These are phyloP conservation scores for Yponomeuta sedellus DNA, from an alignment of 2,888 invertebrate species.

Conservation along the genomic window DNA sequence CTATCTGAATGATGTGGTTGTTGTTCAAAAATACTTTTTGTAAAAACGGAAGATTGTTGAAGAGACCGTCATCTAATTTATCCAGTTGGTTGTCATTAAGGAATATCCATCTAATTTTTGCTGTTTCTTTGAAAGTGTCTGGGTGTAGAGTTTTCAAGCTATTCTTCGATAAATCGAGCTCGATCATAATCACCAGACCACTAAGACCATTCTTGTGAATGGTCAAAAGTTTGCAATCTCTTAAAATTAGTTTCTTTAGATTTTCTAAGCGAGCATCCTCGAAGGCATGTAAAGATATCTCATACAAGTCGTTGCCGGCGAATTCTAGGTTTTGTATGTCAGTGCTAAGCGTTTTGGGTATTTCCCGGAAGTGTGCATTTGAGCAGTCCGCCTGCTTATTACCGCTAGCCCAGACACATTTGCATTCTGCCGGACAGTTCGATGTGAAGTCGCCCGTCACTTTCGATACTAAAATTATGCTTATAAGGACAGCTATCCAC, in stretches of 20 bases:
- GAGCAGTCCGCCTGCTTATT: constrained; percentile 90
- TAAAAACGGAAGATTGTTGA: constrained; percentile 82
- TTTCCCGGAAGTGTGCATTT: constrained; percentile 77
- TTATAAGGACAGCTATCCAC: constrained; percentile 39
- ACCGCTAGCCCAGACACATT: constrained; percentile 90
- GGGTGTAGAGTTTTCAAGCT: constrained; percentile 79
- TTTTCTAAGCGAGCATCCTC: constrained; percentile 82
- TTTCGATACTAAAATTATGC: constrained; percentile 33
- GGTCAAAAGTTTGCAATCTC: constrained; percentile 83
- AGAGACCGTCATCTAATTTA: constrained; percentile 84
- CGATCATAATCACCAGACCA: constrained; percentile 85
- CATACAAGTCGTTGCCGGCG: constrained; percentile 81
- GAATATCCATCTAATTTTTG: constrained; percentile 82
- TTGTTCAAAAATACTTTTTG: constrained; percentile 86
- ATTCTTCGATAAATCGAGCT: constrained; percentile 88
- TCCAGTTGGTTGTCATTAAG: constrained; percentile 86
- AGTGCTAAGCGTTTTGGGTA: constrained; percentile 84
- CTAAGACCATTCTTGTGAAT: constrained; percentile 86
- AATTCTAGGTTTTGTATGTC: constrained; percentile 85
- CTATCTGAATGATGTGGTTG: constrained; percentile 83
- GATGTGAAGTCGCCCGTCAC: constrained; percentile 70
- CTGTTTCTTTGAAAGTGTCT: constrained; percentile 82
- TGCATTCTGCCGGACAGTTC: constrained; percentile 81
- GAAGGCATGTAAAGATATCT: constrained; percentile 82
- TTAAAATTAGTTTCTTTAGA: constrained; percentile 86